phyloP scores from a whole-genome alignment of 2,113 vertebrate genomes.

The Myrmophylax atrothorax region DNA sequence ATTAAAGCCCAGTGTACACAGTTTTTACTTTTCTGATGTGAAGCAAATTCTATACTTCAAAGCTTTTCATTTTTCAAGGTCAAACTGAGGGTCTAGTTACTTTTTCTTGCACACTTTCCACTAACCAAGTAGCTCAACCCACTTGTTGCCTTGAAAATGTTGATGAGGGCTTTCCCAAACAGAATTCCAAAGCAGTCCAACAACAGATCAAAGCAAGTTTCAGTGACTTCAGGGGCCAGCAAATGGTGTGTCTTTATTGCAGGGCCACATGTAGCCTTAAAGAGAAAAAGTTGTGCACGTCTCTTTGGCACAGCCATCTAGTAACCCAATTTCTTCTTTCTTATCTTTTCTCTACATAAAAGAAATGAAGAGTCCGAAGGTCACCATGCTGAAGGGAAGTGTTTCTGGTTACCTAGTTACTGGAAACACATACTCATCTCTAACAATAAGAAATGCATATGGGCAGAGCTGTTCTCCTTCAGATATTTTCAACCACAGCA shows the following conservation, averaged over 20 bases:
- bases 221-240: neutral
- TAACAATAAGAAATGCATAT: neutral
- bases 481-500: neutral
- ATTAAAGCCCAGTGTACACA: neutral
- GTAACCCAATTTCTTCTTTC: neutral
- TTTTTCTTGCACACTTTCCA: neutral
- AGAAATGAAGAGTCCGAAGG: neutral
- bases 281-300: neutral
- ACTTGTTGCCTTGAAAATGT: neutral
- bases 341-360: neutral
- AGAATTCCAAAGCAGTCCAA: neutral
- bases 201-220: neutral
- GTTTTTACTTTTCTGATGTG: neutral
- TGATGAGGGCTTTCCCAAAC: neutral
- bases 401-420: neutral
- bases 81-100: neutral
- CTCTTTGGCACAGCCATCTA: neutral
- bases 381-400: neutral
- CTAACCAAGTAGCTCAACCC: neutral
- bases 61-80: constrained; percentile 28
- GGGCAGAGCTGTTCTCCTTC: neutral
- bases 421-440: neutral
- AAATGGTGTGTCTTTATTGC: rapidly evolving
- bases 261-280: neutral
- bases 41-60: constrained; percentile 23